These are phyloP conservation scores for Smittia aterrima DNA, from an alignment of 2,888 invertebrate species.

Conservation along the genomic window DNA sequence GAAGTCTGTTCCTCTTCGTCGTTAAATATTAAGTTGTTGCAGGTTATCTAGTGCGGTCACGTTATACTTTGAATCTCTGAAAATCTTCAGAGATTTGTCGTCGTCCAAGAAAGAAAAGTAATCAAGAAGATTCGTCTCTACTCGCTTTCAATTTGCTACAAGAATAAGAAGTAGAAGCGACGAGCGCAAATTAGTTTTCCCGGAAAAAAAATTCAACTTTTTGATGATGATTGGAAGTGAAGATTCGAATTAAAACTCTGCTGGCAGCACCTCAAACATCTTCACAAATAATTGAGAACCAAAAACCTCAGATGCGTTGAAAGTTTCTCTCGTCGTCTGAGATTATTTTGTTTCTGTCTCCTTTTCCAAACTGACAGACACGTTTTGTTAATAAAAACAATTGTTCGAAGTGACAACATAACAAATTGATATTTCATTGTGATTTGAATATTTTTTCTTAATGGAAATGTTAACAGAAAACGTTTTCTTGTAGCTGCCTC, in stretches of 20 bases:
- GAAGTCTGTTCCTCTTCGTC: background rate
- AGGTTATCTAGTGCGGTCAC: background rate
- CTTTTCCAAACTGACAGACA: background rate
- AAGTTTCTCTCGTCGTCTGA: background rate
- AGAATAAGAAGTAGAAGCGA: background rate
- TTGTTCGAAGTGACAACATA: conserved; percentile 2
- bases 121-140: background rate
- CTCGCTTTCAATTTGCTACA: background rate
- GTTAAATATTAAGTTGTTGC: background rate
- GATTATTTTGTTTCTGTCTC: background rate
- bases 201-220: too few species aligned
- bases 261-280: too few species aligned
- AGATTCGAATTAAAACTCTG: background rate
- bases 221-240: too few species aligned
- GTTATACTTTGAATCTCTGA: background rate
- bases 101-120: background rate
- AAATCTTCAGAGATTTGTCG: background rate
- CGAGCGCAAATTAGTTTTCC: background rate
- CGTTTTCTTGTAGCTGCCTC: background rate
- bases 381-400: background rate
- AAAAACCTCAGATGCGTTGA: too few species aligned
- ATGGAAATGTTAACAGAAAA: conserved; percentile 4
- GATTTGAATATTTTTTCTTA: background rate
- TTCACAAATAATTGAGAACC: too few species aligned
- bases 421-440: conserved; percentile 4